Base-by-base conservation (phyloP, 30 jellyfish, hydroid and myxozoan species). In the Clytia hemisphaerica region DNA sequence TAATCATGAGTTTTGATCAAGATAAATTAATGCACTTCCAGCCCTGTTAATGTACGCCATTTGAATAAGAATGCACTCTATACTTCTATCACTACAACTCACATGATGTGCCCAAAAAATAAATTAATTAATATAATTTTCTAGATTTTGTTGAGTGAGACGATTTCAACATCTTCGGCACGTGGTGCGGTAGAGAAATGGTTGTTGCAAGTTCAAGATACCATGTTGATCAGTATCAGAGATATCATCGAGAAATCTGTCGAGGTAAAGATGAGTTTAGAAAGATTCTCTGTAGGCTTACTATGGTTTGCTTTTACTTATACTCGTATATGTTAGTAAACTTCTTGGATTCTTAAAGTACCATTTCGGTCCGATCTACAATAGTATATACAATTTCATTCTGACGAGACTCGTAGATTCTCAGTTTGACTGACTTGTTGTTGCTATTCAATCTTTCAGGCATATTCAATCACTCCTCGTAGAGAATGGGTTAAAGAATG, bases 151-250 rank as follows among this genome's bases (percentile, higher is more conserved):
- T 72, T 89, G 65, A 80, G 95, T 72, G 95, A 89, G 37, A 82
- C 84, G 22, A 89, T 89, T 15, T 89, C 98, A 22, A 89, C 98
- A 24, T 58, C 98, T 36, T 80, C 93, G 15, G 95, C 98, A 12
- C 61, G 95, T 5, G 98, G 98, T 5, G 98, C 94, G 15, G 98
- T 89, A 7, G 98, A 89, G 74, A 89, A 83, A 66, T 89, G 98
- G 98, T 82, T 89, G 64, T 79, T 89, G 50, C 98, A 89, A 78
- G 92, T 78, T 58, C 98, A 89, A 65, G 95, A 89, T 36, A 74
- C 68, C 33, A 89, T 89, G 98, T 67, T 89, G 2, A 71, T 81
- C 61, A 89, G 98, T 68, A 80, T 89, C 18, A 32, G 95, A 21
- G 98, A 89, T 37, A 89, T 77, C 21, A 82, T 89, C 53, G 98